phyloP scores from a whole-genome alignment of 2,888 invertebrate genomes.

The Dryobotodes eremita region DNA sequence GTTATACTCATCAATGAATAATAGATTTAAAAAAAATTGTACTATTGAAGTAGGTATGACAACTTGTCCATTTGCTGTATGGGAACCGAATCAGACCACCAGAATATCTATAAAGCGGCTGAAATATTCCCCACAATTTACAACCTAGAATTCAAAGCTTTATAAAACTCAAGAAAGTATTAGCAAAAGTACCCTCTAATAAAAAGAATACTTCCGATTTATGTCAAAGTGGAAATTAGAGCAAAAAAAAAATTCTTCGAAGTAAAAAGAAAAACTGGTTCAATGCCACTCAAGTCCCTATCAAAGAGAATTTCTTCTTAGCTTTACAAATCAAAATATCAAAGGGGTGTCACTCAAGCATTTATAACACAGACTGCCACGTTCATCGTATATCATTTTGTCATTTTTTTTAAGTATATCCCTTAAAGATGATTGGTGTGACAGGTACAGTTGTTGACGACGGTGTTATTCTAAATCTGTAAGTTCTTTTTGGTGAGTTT shows the following conservation, averaged over 20 bases:
- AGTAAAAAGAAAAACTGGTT: slow-evolving; percentile 44
- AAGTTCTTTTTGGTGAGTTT: neutral
- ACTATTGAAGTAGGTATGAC: too few relatives aligned
- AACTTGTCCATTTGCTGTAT: neutral
- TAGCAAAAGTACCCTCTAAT: neutral
- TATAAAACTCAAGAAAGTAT: neutral
- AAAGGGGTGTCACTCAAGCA: slow-evolving; percentile 84
- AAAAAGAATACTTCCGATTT: slow-evolving; percentile 14
- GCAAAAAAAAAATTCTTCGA: slow-evolving; percentile 8
- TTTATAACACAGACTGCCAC: slow-evolving; percentile 77
- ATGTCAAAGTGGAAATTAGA: slow-evolving; percentile 49
- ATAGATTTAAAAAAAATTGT: neutral
- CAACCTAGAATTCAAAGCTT: neutral
- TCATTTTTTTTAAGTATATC: slow-evolving; percentile 78
- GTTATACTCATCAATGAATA: neutral
- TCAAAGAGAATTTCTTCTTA: slow-evolving; percentile 72
- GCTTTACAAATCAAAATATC: slow-evolving; percentile 77
- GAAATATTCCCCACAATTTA: neutral
- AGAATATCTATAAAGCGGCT: neutral
- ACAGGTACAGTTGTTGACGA: slow-evolving; percentile 72
- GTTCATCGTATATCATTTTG: slow-evolving; percentile 79
- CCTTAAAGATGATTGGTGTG: slow-evolving; percentile 75
- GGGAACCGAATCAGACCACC: neutral
- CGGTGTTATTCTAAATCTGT: neutral
- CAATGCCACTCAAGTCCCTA: slow-evolving; percentile 53